phyloP scores from a whole-genome alignment of 1,140 invertebrate genomes.

The Achroia grisella region DNA sequence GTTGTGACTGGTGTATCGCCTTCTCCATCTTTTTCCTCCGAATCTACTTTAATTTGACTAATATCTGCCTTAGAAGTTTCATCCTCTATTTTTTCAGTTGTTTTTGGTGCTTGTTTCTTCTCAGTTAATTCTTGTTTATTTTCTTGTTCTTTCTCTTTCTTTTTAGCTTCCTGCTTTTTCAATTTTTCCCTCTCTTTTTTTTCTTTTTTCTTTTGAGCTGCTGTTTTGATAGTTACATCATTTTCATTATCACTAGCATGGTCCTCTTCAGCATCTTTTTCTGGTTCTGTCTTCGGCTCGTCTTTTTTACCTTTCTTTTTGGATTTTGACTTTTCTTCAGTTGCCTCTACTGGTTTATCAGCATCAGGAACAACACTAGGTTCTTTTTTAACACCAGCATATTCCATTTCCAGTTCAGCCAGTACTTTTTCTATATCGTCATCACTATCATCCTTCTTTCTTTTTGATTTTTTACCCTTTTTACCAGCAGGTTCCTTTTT shows the following conservation, averaged over 20 bases:
- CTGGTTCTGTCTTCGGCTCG: slow-evolving; percentile 63
- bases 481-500: slow-evolving; percentile 75
- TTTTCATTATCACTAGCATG: slow-evolving; percentile 74
- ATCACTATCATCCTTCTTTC: slow-evolving; percentile 85
- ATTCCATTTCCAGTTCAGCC: slow-evolving; percentile 86
- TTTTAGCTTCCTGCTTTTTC: slow-evolving; percentile 80
- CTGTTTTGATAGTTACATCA: slow-evolving; percentile 82
- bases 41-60: slow-evolving; percentile 36
- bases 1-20: slow-evolving; percentile 56
- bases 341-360: slow-evolving; percentile 62
- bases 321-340: slow-evolving; percentile 69
- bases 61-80: slow-evolving; percentile 15
- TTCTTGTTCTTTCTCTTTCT: slow-evolving; percentile 68
- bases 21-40: slow-evolving; percentile 51
- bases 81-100: slow-evolving; percentile 13
- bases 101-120: slow-evolving; percentile 37
- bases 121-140: slow-evolving; percentile 49
- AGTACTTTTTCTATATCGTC: slow-evolving; percentile 90
- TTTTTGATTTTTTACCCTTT: slow-evolving; percentile 81
- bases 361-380: slow-evolving; percentile 43
- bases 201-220: slow-evolving; percentile 90
- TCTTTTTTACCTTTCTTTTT: slow-evolving; percentile 70
- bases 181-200: slow-evolving; percentile 89
- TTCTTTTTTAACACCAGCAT: slow-evolving; percentile 77
- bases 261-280: slow-evolving; percentile 59